Percentiles rank a stretch among this genome's conserved stretches.
Evolutionary conservation across 2,113 vertebrate species (phyloP).

Genomic region (Sakesphorus luctuosus): DNA sequence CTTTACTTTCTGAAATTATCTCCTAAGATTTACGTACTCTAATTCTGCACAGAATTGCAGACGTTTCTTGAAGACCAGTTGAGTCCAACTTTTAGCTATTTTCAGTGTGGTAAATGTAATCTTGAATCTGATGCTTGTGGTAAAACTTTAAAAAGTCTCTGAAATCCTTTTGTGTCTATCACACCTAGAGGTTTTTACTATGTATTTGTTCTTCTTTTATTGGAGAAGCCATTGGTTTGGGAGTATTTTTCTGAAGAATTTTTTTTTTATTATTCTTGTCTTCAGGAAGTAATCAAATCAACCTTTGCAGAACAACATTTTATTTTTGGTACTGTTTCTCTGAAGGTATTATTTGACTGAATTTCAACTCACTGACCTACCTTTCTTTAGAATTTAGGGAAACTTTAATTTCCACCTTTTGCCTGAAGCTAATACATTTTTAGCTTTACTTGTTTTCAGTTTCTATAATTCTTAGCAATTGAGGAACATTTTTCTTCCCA

Average conservation of each 20-base stretch:
- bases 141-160: neutral
- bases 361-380: neutral
- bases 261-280: slow-evolving; percentile 14
- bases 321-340: slow-evolving; percentile 33
- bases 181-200: neutral
- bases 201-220: neutral
- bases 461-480: neutral
- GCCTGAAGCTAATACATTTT: slow-evolving; percentile 5
- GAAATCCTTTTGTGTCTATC: neutral
- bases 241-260: neutral
- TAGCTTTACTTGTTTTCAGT: neutral
- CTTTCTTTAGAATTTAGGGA: slow-evolving; percentile 17
- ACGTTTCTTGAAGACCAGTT: neutral
- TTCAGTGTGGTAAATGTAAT: neutral
- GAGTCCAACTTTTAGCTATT: neutral
- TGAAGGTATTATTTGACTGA: slow-evolving; percentile 30
- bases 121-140: neutral
- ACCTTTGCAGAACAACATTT: neutral
- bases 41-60: neutral
- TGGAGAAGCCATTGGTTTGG: neutral
- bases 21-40: neutral
- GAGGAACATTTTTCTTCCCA: neutral
- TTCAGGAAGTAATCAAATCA: slow-evolving; percentile 15
- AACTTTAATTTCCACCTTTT: slow-evolving; percentile 32
- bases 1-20: neutral